phyloP scores from a whole-genome alignment of 2,888 invertebrate species.

The Gastrophysa polygoni region DNA sequence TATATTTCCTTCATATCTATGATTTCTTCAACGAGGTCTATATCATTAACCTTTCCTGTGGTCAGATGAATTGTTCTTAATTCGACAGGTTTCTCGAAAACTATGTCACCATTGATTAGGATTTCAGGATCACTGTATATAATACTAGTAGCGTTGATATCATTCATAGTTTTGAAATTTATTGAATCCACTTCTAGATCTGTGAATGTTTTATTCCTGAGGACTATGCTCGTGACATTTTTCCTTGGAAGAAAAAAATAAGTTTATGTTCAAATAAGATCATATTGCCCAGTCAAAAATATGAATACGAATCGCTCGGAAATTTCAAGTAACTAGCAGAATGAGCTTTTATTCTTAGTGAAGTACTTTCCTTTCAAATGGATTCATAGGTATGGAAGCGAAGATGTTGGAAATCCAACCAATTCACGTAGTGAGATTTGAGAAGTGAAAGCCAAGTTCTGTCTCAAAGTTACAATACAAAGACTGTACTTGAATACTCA shows the following conservation, averaged over 20 bases:
- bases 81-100: conserved; percentile 40
- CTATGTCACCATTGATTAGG: conserved; percentile 46
- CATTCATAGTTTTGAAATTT: conserved; percentile 48
- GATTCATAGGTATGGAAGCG: too few relatives aligned
- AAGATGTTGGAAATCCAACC: too few relatives aligned
- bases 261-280: too few relatives aligned
- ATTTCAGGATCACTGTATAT: conserved; percentile 36
- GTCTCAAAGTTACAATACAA: too few relatives aligned
- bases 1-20: conserved; percentile 33
- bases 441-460: too few relatives aligned
- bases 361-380: too few relatives aligned
- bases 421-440: too few relatives aligned
- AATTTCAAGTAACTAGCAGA: too few relatives aligned
- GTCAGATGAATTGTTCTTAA: conserved; percentile 36
- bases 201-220: conserved; percentile 48
- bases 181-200: conserved; percentile 46
- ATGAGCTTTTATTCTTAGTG: too few relatives aligned
- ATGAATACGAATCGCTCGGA: too few relatives aligned
- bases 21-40: conserved; percentile 39
- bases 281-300: too few relatives aligned
- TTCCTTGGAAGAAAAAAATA: conserved; percentile 43
- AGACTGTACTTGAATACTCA: too few relatives aligned
- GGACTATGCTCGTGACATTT: conserved; percentile 37
- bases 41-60: conserved; percentile 38
- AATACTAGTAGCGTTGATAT: conserved; percentile 41